These are phyloP conservation scores for Cyanoramphus novaezelandiae DNA, from an alignment of 2,113 vertebrate genomes.

Conservation along the genomic window DNA sequence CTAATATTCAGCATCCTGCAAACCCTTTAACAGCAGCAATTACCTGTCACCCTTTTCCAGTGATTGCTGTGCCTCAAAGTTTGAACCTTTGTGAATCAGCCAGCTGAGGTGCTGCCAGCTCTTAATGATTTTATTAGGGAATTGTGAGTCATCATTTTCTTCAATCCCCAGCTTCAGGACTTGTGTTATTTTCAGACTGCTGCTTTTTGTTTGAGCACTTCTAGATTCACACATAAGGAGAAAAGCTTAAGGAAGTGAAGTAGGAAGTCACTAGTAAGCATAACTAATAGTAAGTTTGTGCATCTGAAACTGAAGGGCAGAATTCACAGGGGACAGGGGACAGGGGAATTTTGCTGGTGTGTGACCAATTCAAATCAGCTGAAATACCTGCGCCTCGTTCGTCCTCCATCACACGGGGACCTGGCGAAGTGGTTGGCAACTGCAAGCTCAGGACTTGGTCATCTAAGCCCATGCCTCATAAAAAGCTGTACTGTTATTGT, in stretches of 20 bases:
- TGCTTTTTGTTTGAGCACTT: background rate
- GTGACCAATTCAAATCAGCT: background rate
- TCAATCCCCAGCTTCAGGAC: background rate
- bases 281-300: background rate
- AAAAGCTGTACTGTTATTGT: background rate
- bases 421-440: background rate
- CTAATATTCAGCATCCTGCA: background rate
- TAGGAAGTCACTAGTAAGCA: background rate
- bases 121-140: background rate
- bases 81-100: background rate
- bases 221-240: background rate
- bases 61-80: background rate
- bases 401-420: background rate
- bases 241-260: background rate
- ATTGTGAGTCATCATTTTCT: background rate
- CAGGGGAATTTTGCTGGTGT: background rate
- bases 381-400: fast-evolving
- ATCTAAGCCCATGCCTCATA: background rate
- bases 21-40: background rate
- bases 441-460: background rate
- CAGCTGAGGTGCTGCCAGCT: background rate
- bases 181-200: background rate
- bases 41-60: background rate
- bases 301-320: background rate
- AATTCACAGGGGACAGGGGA: too few relatives aligned